A percentile compares a stretch with the other conserved stretches of the same genome.
Conservation (phyloP, 2,113 vertebrate genomes). For the Callipepla californica region DNA sequence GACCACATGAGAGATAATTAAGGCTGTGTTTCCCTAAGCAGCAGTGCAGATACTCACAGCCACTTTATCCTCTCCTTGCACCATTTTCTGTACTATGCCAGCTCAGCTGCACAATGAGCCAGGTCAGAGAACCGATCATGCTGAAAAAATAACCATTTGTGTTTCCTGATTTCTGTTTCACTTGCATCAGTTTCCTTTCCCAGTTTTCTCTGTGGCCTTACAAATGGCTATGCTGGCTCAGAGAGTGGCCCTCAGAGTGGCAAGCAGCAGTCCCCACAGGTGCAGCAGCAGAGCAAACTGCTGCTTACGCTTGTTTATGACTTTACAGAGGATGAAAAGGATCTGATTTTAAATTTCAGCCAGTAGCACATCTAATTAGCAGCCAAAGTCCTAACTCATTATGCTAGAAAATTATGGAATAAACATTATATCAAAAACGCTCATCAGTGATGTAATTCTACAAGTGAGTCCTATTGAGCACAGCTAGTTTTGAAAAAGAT, state of each 20-base stretch:
- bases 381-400: background rate
- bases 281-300: background rate
- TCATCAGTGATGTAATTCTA: background rate
- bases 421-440: background rate
- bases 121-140: background rate
- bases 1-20: background rate
- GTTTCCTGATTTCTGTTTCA: constrained; percentile 27
- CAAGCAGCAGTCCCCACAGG: background rate
- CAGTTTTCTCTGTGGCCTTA: background rate
- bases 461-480: background rate
- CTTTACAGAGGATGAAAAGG: background rate
- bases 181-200: constrained; percentile 26
- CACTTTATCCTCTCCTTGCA: background rate
- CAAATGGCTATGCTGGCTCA: fast-evolving
- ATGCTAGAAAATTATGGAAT: background rate
- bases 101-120: background rate
- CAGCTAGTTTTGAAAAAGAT: background rate
- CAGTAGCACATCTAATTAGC: background rate
- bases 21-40: background rate
- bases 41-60: background rate
- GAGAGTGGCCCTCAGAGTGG: background rate
- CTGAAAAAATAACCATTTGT: constrained; percentile 29
- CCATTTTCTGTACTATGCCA: background rate
- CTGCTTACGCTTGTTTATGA: background rate
- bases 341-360: background rate